Conservation (phyloP, 1,140 invertebrate species). For the Leptinotarsa defecta region DNA sequence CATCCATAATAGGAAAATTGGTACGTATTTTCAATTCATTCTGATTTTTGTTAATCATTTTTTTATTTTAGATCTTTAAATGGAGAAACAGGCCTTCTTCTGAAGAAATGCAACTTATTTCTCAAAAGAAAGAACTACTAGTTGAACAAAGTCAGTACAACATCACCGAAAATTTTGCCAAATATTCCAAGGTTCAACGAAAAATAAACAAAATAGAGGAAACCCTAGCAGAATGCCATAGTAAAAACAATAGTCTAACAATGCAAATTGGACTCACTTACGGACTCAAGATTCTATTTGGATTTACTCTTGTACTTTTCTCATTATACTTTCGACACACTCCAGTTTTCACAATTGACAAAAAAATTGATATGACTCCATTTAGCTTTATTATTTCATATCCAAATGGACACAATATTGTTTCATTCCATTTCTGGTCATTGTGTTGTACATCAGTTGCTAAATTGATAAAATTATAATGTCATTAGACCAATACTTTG, state of each 20-base stretch:
- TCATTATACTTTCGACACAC: slow-evolving; percentile 44
- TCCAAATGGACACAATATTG: slow-evolving; percentile 48
- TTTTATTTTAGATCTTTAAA: slow-evolving; percentile 43
- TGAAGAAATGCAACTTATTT: slow-evolving; percentile 39
- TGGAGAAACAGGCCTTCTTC: slow-evolving; percentile 40
- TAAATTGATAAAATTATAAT: slow-evolving; percentile 39
- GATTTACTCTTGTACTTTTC: slow-evolving; percentile 40
- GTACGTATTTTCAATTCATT: slow-evolving; percentile 28
- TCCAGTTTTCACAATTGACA: slow-evolving; percentile 46
- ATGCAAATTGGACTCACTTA: slow-evolving; percentile 40
- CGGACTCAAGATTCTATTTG: slow-evolving; percentile 40
- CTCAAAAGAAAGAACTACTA: slow-evolving; percentile 40
- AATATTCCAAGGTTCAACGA: slow-evolving; percentile 52
- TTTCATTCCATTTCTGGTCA: slow-evolving; percentile 54
- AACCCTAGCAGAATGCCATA: slow-evolving; percentile 33
- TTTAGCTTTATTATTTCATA: slow-evolving; percentile 51
- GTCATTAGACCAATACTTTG: too few relatives aligned
- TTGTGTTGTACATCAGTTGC: slow-evolving; percentile 48
- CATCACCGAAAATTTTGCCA: slow-evolving; percentile 49
- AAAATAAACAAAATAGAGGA: slow-evolving; percentile 49
- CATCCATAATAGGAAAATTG: slow-evolving; percentile 37
- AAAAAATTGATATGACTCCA: slow-evolving; percentile 47
- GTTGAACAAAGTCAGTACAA: slow-evolving; percentile 42
- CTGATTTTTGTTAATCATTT: neutral
- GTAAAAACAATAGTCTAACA: slow-evolving; percentile 37